phyloP scores from a whole-genome alignment of 2,113 vertebrate genomes.

The Nycticebus coucang region DNA sequence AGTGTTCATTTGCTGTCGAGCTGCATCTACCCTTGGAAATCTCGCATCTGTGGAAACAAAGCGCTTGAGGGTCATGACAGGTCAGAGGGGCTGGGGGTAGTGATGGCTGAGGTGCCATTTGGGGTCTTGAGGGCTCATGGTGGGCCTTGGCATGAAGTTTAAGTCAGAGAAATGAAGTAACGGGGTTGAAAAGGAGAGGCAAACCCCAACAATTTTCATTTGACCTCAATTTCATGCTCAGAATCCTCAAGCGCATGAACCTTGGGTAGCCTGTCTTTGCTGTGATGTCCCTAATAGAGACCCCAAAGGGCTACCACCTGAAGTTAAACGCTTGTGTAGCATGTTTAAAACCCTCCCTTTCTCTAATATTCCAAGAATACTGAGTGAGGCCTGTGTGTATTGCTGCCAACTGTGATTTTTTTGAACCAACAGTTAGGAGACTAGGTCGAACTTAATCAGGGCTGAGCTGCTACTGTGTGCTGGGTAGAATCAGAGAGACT shows the following conservation, averaged over 20 bases:
- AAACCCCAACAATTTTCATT: neutral
- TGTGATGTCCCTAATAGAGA: neutral
- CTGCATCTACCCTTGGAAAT: neutral
- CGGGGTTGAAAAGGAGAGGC: neutral
- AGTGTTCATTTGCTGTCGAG: neutral
- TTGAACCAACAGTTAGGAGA: neutral
- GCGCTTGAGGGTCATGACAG: neutral
- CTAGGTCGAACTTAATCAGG: neutral
- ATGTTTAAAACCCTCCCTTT: neutral
- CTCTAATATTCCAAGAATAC: neutral
- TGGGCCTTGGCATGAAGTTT: neutral
- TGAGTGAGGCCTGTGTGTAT: neutral
- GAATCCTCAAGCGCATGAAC: neutral
- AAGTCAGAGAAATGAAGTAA: neutral
- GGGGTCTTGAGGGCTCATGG: neutral
- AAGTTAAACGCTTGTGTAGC: neutral
- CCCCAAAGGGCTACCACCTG: neutral
- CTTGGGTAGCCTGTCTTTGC: neutral
- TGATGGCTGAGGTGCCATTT: neutral
- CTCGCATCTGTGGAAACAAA: neutral
- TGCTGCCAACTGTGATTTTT: neutral
- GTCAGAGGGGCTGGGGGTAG: neutral
- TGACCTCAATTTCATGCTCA: constrained; percentile 43
- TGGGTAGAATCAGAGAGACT: neutral
- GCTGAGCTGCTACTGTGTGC: neutral